These are phyloP conservation scores for Crepidodera aurea DNA, from an alignment of 2,888 invertebrate genomes.

Conservation along the genomic window DNA sequence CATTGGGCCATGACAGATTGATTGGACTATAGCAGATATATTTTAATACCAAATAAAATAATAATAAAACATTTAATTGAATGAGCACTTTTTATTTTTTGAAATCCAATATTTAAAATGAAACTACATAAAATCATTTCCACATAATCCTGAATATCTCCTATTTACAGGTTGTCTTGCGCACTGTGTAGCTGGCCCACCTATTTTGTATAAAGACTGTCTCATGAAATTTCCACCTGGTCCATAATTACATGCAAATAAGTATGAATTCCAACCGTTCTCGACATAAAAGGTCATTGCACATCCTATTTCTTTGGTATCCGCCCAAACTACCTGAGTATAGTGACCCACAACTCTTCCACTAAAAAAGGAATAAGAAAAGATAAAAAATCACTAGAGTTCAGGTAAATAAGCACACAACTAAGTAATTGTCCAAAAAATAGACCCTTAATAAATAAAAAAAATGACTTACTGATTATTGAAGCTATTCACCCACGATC, in stretches of 20 bases:
- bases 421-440: too few relatives aligned
- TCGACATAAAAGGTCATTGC: not conserved
- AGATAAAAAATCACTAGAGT: not conserved
- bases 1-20: too few relatives aligned
- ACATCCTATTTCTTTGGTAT: constrained; percentile 39
- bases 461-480: not conserved
- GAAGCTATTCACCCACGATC: constrained; percentile 47
- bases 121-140: not conserved
- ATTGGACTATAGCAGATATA: too few relatives aligned
- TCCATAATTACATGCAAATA: constrained; percentile 10
- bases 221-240: not conserved
- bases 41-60: too few relatives aligned
- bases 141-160: not conserved
- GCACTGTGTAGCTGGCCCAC: not conserved
- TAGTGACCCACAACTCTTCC: constrained; percentile 55
- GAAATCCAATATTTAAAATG: too few relatives aligned
- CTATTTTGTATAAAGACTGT: not conserved
- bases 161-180: not conserved
- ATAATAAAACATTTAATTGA: too few relatives aligned
- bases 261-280: not conserved
- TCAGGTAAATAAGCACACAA: too few relatives aligned
- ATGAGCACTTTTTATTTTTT: too few relatives aligned
- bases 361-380: constrained; percentile 23
- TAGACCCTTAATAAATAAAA: not conserved
- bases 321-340: constrained; percentile 57